These are phyloP conservation scores for Ashinkailepas kermadecensis DNA, from an alignment of 2,888 invertebrate genomes.

Conservation along the genomic window DNA sequence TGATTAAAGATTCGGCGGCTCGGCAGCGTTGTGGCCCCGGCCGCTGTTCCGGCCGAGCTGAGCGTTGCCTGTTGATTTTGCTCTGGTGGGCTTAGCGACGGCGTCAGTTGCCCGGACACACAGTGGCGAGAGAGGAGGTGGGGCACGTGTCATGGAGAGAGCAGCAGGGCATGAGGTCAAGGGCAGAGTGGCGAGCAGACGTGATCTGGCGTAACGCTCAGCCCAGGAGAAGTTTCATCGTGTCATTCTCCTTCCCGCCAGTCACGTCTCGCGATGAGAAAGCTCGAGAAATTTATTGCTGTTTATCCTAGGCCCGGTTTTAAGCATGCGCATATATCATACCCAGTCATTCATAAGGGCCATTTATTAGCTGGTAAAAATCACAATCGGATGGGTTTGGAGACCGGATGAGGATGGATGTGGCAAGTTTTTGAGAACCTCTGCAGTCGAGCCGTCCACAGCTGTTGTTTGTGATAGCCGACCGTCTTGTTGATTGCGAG, in stretches of 20 bases:
- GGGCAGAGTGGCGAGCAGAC: neutral
- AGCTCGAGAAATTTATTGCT: neutral
- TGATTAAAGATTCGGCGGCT: neutral
- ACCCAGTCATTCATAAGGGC: constrained; percentile 13
- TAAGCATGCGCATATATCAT: constrained; percentile 8
- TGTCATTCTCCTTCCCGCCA: no score
- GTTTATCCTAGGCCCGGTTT: neutral
- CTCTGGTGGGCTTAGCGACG: neutral
- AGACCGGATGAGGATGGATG: neutral
- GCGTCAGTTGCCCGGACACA: neutral
- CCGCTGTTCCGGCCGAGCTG: neutral
- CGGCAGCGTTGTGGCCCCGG: neutral
- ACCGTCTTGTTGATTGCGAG: neutral
- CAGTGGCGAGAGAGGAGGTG: neutral
- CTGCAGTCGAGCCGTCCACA: neutral
- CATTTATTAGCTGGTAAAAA: constrained; percentile 20
- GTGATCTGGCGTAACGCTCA: no score
- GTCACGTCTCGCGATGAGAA: no score
- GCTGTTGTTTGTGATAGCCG: constrained; percentile 10
- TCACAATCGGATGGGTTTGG: constrained; percentile 19
- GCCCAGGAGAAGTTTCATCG: no score
- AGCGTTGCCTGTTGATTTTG: neutral
- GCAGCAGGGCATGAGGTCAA: neutral
- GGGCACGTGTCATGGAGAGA: neutral
- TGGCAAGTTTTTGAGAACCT: neutral